phyloP scores from a whole-genome alignment of 2,797 vertebrate genomes.

The Carduelis carduelis region DNA sequence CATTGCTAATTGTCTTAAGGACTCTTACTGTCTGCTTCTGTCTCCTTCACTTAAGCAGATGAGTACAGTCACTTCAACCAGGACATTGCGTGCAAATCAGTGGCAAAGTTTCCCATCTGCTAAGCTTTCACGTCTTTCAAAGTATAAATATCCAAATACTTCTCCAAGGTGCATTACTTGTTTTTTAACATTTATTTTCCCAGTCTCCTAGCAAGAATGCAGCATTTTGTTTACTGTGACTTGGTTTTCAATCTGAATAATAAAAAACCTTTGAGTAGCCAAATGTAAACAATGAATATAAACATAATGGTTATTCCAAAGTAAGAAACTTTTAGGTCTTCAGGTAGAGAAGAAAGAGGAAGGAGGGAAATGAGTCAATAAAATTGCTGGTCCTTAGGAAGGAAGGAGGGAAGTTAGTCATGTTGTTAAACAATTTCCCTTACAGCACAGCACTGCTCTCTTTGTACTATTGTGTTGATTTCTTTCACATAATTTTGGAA shows the following conservation, averaged over 20 bases:
- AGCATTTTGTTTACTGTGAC: constrained; percentile 20
- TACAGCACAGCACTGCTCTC: neutral
- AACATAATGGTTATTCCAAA: constrained; percentile 31
- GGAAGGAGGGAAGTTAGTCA: constrained; percentile 68
- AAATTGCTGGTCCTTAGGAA: constrained; percentile 27
- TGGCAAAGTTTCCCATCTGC: neutral
- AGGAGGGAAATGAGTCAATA: constrained; percentile 66
- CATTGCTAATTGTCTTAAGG: neutral
- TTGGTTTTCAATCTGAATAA: neutral
- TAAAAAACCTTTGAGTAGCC: neutral
- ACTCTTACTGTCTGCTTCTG: neutral
- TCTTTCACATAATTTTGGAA: constrained; percentile 7
- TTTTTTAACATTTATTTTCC: neutral
- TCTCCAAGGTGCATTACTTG: neutral
- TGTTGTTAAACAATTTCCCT: constrained; percentile 41
- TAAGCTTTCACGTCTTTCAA: neutral
- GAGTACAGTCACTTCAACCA: neutral
- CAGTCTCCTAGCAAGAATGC: neutral
- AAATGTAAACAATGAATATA: constrained; percentile 31
- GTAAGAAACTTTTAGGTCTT: neutral
- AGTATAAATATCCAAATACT: neutral
- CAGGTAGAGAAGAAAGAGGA: constrained; percentile 54
- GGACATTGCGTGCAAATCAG: neutral
- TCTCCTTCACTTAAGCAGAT: neutral
- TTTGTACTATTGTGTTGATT: constrained; percentile 13